Evolutionary conservation across 2,888 invertebrate genomes (phyloP), one percentile per base, ranked within the genome.

Genomic region (Aquatica leii): DNA sequence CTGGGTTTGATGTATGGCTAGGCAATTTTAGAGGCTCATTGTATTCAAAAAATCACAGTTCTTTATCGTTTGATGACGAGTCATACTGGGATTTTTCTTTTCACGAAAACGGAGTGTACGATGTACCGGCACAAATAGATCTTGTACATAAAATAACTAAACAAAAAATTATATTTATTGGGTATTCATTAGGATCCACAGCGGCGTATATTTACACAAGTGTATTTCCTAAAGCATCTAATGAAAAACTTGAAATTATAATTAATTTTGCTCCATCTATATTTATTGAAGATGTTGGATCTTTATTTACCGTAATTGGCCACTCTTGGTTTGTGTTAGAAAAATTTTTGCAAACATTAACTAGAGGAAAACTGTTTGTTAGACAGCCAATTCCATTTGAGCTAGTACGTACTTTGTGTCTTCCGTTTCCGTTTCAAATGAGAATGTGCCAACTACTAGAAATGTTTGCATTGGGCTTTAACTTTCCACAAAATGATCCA

Each of bases 141-240:
- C 52, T 66, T 6, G 62, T 72, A 4, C 40, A 64, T 6, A 54
- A 61, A 43, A 40, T 56, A 11, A 70, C 70, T 6, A 62, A 66
- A 11, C 63, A 70, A 59, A 62, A 68, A 46, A 67, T 89, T 24
- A 86, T 86, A 71, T 95, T 93, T 76, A 82, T 94, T 46, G 95
- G 95, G 0, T 93, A 94, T 80, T 94, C 93, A 0, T 92, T 95
- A 87, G 95, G 94, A 1, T 90, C 91, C 0, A 88, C 91, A 0
- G 82, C 87, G 59, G 85, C 88, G 66, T 88, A 88, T 73, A 88
- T 88, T 1, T 83, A 91, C 77, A 84, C 89, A 52, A 86, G 88
- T 1, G 84, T 86, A 14, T 83, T 86, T 70, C 87, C 89, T 0
- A 85, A 88, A 62, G 88, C 90, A 69, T 89, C 91, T 66, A 84